Base-by-base conservation (phyloP, 92 coral and sea anemone species). In the Porites lobata region DNA sequence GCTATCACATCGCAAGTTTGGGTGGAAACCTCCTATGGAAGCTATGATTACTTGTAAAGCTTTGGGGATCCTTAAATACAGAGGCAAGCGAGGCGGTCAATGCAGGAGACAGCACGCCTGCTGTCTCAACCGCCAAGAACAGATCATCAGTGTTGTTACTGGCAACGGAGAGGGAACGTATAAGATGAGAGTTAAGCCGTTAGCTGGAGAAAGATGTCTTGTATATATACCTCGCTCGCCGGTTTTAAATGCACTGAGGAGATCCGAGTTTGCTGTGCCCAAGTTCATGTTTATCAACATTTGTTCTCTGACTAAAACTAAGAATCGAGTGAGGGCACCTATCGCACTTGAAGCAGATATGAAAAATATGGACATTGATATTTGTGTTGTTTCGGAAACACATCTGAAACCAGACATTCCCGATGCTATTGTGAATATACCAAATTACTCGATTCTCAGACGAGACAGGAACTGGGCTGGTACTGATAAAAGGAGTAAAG, bases 271-370 rank as follows among this genome's bases (percentile, higher is more conserved):
- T 81, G 92, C 92, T 47, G 75, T 89, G 15, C 92, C 92, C 54
- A 89, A 89, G 32, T 89, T 62, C 69, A n/a, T 89, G 76, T 89
- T 89, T 82, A 59, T 50, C 24, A 89, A 89, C 83, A 82, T 88
- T 14, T 89, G 89, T 63, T 67, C 82, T 65, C 59, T 84, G 29
- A 10, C 85, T 61, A 89, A 89, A 64, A 76, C 79, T 8, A 89
- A 52, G 50, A 89, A 74, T 15, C 52, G 84, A 66, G 91, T 82
- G 15, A 12, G 88, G 53, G 92, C 88, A 26, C 79, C 85, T 26
- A 85, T 89, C 21, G 92, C 92, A 43, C 79, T 89, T 18, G 92
- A 89, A 70, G 89, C 92, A 63, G 92, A 82, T 54, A 71, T 89
- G 43, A 38, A 69, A 22, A 80, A 65, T 54, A 75, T 82, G n/a